Base-by-base conservation (phyloP, 2,888 invertebrate species). In the Xylocampa areola region DNA sequence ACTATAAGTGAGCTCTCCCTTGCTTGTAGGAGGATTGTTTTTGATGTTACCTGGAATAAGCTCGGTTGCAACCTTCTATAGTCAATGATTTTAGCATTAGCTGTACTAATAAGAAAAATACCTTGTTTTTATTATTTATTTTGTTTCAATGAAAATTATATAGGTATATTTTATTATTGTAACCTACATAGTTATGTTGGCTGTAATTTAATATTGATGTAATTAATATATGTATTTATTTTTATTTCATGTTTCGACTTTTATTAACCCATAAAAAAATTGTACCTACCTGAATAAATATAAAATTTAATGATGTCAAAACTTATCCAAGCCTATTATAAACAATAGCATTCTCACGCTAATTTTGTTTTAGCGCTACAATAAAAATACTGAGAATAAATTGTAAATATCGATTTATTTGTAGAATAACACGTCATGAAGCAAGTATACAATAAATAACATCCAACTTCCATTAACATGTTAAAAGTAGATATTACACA, bases 211-310 rank as follows among this genome's bases (percentile, higher is more conserved):
- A 94, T 91, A 94, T 94, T 91, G 90, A 94, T 93, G 93, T 94
- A 92, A 93, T 92, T 93, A 94, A 94, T 94, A 94, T 94, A 94
- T 94, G 94, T 94, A 94, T 94, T 94, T 94, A 94, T 94, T 94
- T 94, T 94, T 94, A 94, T 94, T 94, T 94, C 92, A 85, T 80
- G n/a, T 67, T 50, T 79, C 73, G 77, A 72, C 87, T 91, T 91
- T 85, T 85, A 87, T 89, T 83, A 11, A 4, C 3, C 16, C 32
- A n/a, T 1, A 2, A n/a, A 7, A 16, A 11, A 13, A 14, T 14
- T 3, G 13, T 10, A 39, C 21, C n/a, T 17, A n/a, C 2, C 0
- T 17, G 27, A 27, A 27, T 1, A 2, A 5, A 23, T 4, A 1
- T 8, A 23, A 23, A 5, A 23, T 5, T n/a, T n/a, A n/a, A n/a